Conservation (phyloP, 2,113 vertebrate genomes). For the Oreochromis spilurus region DNA sequence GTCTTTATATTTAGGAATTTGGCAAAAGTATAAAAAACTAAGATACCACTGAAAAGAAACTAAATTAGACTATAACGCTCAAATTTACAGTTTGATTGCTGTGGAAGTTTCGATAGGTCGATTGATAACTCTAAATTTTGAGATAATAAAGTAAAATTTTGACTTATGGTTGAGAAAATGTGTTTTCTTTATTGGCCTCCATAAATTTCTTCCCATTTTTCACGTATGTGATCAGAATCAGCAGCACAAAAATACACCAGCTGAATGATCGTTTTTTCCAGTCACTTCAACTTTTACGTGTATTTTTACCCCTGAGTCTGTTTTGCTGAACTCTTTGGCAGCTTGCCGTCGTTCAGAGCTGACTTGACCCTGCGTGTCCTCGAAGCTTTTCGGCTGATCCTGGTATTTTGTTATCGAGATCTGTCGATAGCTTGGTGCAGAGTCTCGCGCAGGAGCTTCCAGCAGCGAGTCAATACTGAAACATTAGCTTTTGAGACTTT, state of each 20-base stretch:
- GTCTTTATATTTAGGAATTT: not conserved
- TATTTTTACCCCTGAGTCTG: not conserved
- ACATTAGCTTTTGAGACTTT: slow-evolving; percentile 42
- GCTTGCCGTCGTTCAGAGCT: not conserved
- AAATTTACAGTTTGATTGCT: not conserved
- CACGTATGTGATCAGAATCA: not conserved
- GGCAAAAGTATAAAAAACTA: not conserved
- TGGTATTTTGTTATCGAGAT: slow-evolving; percentile 5
- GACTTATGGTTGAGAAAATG: not conserved
- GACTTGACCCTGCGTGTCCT: slow-evolving; percentile 33
- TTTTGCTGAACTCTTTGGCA: not conserved
- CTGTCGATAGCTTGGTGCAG: slow-evolving; percentile 19
- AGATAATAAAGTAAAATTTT: not conserved
- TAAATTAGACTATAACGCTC: not conserved
- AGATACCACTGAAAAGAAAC: not conserved
- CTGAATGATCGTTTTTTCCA: not conserved
- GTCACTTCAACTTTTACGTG: not conserved
- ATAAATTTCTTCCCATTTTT: not conserved
- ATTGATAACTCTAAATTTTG: not conserved
- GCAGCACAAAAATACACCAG: not conserved
- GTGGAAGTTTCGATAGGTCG: not conserved
- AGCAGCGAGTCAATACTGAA: slow-evolving; percentile 60
- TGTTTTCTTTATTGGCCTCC: not conserved
- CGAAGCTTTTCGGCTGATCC: slow-evolving; percentile 33
- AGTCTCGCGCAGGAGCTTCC: slow-evolving; percentile 26